phyloP scores from a whole-genome alignment of 2,888 invertebrate species.

The Stenotaenia linearis region DNA sequence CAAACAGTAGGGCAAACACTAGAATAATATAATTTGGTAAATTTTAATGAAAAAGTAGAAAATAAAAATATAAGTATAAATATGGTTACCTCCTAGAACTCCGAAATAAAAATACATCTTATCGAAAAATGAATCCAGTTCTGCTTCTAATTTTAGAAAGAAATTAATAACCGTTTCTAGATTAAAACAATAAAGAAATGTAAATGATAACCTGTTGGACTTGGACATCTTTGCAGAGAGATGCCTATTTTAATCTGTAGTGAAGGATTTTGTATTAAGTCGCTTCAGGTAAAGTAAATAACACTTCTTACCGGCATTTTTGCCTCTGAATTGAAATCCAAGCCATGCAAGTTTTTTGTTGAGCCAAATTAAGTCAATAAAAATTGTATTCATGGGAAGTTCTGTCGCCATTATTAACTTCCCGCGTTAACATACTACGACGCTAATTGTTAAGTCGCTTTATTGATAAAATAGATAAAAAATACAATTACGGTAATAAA shows the following conservation, averaged over 20 bases:
- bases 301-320: constrained; percentile 13
- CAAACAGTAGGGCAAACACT: background rate
- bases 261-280: background rate
- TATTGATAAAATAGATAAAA: too few relatives aligned
- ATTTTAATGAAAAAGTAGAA: background rate
- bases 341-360: background rate
- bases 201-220: constrained; percentile 10
- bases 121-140: background rate
- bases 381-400: background rate
- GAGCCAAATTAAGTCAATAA: background rate
- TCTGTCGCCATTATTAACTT: background rate
- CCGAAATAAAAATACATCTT: background rate
- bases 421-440: too few relatives aligned
- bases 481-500: too few relatives aligned
- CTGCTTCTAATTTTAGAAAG: background rate
- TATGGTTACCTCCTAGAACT: background rate
- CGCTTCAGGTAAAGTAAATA: background rate
- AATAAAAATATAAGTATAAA: background rate
- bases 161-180: background rate
- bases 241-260: background rate
- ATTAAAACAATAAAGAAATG: background rate
- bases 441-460: too few relatives aligned
- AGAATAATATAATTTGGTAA: background rate
- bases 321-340: background rate
- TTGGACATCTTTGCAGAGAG: background rate